Evolutionary conservation across 2,888 invertebrate genomes (phyloP).

Genomic region (Eueremaeus valkanovi): DNA sequence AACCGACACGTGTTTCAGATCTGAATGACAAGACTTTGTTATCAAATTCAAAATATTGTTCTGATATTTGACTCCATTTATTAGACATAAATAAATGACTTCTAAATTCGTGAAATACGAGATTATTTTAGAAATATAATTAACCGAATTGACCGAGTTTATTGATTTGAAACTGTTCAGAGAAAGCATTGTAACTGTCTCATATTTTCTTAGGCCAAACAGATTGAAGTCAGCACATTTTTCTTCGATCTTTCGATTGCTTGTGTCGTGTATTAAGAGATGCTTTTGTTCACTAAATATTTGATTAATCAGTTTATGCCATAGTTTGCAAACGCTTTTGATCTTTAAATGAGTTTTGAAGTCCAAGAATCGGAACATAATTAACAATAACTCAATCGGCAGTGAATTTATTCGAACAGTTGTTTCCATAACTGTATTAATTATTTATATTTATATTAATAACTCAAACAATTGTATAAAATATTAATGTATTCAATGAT

Average conservation of each 20-base stretch:
- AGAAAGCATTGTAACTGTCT: not conserved
- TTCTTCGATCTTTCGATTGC: not conserved
- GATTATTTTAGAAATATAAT: not conserved
- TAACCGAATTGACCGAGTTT: not conserved
- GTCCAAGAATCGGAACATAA: not conserved
- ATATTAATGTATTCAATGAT: too few species aligned
- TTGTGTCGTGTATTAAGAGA: not conserved
- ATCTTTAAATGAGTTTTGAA: not conserved
- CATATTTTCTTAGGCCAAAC: too few species aligned
- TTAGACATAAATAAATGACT: not conserved
- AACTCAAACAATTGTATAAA: too few species aligned
- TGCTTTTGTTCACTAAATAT: not conserved
- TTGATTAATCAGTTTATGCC: not conserved
- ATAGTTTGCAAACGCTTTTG: not conserved
- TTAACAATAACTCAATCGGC: not conserved
- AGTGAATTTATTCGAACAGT: not conserved
- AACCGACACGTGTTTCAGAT: not conserved
- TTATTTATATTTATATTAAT: too few species aligned
- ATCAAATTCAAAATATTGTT: not conserved
- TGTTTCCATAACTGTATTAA: not conserved
- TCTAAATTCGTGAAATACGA: not conserved
- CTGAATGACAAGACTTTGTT: not conserved
- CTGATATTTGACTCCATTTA: not conserved
- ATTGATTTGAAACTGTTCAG: not conserved
- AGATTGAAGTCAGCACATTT: not conserved